Evolutionary conservation across 2,113 vertebrate genomes (phyloP).

Genomic region (Apodemus speciosus): DNA sequence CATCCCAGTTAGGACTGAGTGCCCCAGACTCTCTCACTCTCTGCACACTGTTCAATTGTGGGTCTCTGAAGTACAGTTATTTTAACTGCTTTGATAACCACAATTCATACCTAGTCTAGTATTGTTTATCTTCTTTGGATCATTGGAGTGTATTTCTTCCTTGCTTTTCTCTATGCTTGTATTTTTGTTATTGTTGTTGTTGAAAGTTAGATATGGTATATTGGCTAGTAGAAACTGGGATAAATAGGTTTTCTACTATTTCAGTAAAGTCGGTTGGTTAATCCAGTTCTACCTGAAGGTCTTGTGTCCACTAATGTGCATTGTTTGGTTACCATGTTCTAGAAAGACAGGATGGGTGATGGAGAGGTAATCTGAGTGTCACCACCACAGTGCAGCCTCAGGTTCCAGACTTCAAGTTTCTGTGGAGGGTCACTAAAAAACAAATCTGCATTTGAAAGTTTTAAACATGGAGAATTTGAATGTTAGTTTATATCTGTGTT

Average conservation of each 20-base stretch:
- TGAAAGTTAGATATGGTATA: background rate
- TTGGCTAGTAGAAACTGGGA: background rate
- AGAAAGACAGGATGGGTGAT: background rate
- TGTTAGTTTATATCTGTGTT: background rate
- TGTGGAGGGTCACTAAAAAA: background rate
- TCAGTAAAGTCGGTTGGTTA: background rate
- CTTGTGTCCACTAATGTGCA: background rate
- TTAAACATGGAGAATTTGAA: background rate
- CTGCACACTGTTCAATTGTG: background rate
- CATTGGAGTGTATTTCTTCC: background rate
- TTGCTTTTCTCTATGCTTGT: conserved; percentile 17
- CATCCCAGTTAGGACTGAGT: background rate
- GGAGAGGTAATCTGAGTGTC: background rate
- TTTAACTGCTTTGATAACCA: background rate
- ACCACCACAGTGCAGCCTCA: background rate
- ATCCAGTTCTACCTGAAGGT: background rate
- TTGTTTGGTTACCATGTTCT: background rate
- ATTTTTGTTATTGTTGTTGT: background rate
- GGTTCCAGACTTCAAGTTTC: background rate
- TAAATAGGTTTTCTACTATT: background rate
- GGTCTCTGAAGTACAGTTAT: background rate
- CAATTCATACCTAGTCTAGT: background rate
- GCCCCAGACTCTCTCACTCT: background rate
- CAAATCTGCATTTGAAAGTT: background rate
- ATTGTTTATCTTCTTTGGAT: background rate